A percentile compares a stretch with the other conserved stretches of the same genome.
These are phyloP conservation scores for Acridotheres tristis DNA, from an alignment of 2,797 vertebrate species.

Conservation along the genomic window DNA sequence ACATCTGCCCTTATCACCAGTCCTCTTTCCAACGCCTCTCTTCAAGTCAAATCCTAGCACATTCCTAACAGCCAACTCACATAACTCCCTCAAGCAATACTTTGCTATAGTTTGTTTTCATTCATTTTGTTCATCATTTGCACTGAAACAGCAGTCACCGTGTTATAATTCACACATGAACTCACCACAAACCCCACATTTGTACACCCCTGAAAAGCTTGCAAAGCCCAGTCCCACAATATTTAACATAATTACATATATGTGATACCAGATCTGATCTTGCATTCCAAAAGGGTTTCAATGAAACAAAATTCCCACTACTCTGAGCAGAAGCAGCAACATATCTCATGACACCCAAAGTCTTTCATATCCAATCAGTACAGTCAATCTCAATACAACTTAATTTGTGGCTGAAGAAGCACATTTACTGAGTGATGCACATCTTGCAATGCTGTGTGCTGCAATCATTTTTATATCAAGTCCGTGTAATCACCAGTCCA, in stretches of 20 bases:
- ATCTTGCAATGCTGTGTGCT: not conserved
- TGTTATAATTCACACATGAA: not conserved
- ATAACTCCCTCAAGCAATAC: not conserved
- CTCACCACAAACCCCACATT: not conserved
- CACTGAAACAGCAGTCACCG: not conserved
- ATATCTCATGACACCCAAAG: not conserved
- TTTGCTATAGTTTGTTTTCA: not conserved
- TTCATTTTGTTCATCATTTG: not conserved
- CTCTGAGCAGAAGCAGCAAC: not conserved
- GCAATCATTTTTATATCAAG: constrained; percentile 11
- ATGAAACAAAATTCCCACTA: not conserved
- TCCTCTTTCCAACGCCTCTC: not conserved
- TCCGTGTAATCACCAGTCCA: not conserved
- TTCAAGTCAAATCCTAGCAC: not conserved
- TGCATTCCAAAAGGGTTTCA: not conserved
- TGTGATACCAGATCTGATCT: not conserved
- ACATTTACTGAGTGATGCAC: not conserved
- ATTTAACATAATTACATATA: not conserved
- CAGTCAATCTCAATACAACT: not conserved
- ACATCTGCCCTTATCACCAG: not conserved
- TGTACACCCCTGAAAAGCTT: not conserved
- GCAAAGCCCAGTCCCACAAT: not conserved
- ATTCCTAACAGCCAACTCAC: not conserved
- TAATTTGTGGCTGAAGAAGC: not conserved
- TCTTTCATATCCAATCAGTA: not conserved